Base-by-base conservation (phyloP, 2,113 vertebrate genomes). In the Hippocampus comes region DNA sequence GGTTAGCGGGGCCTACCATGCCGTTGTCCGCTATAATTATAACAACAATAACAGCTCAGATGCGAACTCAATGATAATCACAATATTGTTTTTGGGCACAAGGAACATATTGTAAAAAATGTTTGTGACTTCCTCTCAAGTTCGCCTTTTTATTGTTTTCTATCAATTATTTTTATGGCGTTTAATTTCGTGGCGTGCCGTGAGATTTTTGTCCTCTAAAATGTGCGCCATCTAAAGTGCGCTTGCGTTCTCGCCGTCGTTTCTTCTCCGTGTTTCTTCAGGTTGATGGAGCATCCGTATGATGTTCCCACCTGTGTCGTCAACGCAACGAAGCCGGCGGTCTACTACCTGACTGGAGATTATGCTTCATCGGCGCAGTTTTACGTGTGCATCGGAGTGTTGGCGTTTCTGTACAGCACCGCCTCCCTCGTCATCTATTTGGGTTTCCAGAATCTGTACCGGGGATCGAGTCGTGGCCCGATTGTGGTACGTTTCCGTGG, bases 371-470 rank as follows among this genome's bases (percentile, higher is more conserved):
- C 96, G 0, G 94, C 96, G 0, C 91, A 98, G 88, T 99, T 98
- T 83, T 99, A 93, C 0, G 96, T 99, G 70, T 94, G 93, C 42
- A 85, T 98, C 27, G 96, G 94, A 70, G 95, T 98, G 77, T 92
- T 99, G 79, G 92, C 91, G 53, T 99, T 99, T 87, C 93, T 99
- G 38, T 99, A 98, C 86, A 55, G 94, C 83, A 95, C 91, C 75
- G 94, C 91, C 0, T 93, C 94, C 0, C 88, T 99, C 2, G 85
- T 95, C 61, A 34, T 99, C 66, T 99, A 99, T 86, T 82, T 97
- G 84, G 94, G 95, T 59, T 99, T 95, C 79, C 94, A 97, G 85
- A 91, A 91, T 70, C 42, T 95, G 55, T 99, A 98, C 75, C 83
- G 88, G 0, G 89, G 94, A 60, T 91, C 94, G 41, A 93, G 85